Base-by-base conservation (phyloP, 2,113 vertebrate species). In the Apaloderma vittatum region DNA sequence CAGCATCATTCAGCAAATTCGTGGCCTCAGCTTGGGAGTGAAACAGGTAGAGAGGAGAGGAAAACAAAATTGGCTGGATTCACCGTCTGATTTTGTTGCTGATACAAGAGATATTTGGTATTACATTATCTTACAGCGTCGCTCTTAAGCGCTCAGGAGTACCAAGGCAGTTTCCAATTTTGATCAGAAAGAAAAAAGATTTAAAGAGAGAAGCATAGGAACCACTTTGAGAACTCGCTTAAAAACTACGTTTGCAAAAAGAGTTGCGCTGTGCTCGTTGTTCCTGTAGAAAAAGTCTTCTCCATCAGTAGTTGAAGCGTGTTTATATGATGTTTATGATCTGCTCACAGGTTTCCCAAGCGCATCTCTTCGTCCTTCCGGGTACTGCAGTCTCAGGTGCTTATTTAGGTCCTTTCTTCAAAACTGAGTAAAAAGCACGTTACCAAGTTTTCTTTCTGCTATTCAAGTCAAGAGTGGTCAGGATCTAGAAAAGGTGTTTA, bases 371-470 rank as follows among this genome's bases (percentile, higher is more conserved):
- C 7, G 20, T 32, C 55, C 32, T 40, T 8, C 32, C n/a, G 29
- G 5, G 30, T 21, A 52, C 48, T 66, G 21, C 1, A 1, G 19
- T 17, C 12, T 51, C 8, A 22, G 49, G 32, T 15, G 49, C 14
- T 80, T 24, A 43, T 46, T 84, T 40, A 61, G 8, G 26, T 8
- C 10, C 30, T 27, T 59, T 54, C n/a, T 48, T 29, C 12, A 2
- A 66, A 93, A 77, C n/a, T 2, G 11, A 26, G 32, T 1, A 26
- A 57, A 57, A 49, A 1, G 0, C 5, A 8, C 7, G 3, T 57
- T 24, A 26, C 12, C 5, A 51, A 7, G 2, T 58, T 82, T 76
- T 54, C 14, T 27, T 54, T n/a, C 72, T 65, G 26, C 30, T 57
- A 36, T 22, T 21, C 36, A 34, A 2, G 11, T 2, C 40, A 37